Conservation (phyloP, 2,888 invertebrate species). For the Noctua pronuba region DNA sequence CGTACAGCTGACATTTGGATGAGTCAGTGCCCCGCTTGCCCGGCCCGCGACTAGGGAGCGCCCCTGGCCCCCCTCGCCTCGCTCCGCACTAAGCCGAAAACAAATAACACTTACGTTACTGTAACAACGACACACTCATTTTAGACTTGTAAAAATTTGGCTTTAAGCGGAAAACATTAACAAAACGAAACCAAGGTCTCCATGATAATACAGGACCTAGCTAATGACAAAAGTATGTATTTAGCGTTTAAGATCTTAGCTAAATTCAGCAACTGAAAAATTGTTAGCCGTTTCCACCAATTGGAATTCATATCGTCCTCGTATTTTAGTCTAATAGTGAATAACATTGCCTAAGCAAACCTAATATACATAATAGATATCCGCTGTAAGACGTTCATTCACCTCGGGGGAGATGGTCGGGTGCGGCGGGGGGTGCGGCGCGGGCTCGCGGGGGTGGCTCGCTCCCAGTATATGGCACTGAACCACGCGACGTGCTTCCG, state of each 20-base stretch:
- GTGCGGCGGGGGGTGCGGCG: constrained; percentile 38
- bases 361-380: constrained; percentile 78
- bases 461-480: constrained; percentile 62
- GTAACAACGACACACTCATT: constrained; percentile 33
- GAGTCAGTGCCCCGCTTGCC: constrained; percentile 73
- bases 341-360: constrained; percentile 63
- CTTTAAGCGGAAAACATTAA: not conserved
- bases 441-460: constrained; percentile 47
- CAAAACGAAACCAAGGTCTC: not conserved
- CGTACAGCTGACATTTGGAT: constrained; percentile 70
- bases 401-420: constrained; percentile 75
- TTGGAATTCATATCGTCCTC: not conserved
- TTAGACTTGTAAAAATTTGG: constrained; percentile 1
- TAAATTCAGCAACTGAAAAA: not conserved
- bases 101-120: constrained; percentile 52
- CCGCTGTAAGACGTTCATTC: constrained; percentile 81
- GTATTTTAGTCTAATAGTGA: constrained; percentile 47
- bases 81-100: constrained; percentile 47
- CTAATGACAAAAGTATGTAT: not conserved
- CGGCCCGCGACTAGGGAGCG: constrained; percentile 64
- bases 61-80: constrained; percentile 58
- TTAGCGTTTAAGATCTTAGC: not conserved
- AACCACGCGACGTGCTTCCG: constrained; percentile 70
- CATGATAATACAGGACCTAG: not conserved
- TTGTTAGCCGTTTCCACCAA: not conserved